These are phyloP conservation scores for Sebastes reedi DNA, from an alignment of 2,797 vertebrate species.

Conservation along the genomic window DNA sequence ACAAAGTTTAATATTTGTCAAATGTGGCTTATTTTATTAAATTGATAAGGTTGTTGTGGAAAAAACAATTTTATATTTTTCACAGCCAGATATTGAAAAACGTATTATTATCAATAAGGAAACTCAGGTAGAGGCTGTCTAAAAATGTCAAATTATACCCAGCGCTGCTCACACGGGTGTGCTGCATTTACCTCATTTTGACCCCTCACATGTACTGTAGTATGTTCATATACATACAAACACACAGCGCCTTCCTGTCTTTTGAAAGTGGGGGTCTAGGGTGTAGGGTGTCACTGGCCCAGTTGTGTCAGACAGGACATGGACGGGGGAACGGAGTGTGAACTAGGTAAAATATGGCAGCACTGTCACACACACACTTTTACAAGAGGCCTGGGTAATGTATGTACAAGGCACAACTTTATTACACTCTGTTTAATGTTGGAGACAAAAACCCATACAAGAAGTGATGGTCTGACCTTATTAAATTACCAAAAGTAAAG, in stretches of 20 bases:
- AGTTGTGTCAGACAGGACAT: constrained; percentile 76
- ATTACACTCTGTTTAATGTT: constrained; percentile 48
- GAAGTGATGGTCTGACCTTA: constrained; percentile 39
- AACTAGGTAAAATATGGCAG: constrained; percentile 67
- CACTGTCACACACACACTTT: constrained; percentile 53
- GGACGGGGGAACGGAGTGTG: constrained; percentile 41
- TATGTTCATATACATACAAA: constrained; percentile 10
- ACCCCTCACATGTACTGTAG: background rate
- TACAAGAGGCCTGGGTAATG: constrained; percentile 64
- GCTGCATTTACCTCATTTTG: background rate
- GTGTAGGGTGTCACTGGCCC: constrained; percentile 77
- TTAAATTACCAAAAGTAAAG: constrained; percentile 54
- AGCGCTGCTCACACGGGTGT: background rate
- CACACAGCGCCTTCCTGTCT: constrained; percentile 29
- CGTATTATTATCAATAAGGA: background rate
- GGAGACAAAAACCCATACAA: constrained; percentile 42
- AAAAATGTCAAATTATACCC: background rate
- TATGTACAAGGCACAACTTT: constrained; percentile 20
- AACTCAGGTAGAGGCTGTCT: background rate
- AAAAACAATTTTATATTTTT: background rate
- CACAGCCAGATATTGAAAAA: background rate
- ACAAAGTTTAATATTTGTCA: background rate
- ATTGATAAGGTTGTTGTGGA: background rate
- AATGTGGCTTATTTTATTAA: background rate
- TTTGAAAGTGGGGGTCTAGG: constrained; percentile 54